Base-by-base conservation (phyloP, 2,888 invertebrate species). In the Drosophila fungiperda region DNA sequence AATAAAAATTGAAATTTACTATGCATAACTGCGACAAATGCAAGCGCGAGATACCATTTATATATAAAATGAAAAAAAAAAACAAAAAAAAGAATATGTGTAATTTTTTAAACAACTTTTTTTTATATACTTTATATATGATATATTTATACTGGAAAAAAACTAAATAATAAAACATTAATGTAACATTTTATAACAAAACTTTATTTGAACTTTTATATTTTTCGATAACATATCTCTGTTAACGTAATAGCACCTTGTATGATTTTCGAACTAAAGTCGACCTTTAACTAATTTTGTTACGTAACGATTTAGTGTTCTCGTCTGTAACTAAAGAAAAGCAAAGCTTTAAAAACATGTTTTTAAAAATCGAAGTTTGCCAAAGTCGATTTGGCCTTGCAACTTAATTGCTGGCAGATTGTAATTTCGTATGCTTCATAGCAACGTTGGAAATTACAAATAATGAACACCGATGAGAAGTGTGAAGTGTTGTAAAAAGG, bases 141-240 rank as follows among this genome's bases (percentile, higher is more conserved):
- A 85, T 85, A 85, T 85, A 85, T 85, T 87, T 85, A 85, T 85
- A 85, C 88, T 85, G 88, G 85, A 71, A 85, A 87, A 82, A 82
- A 72, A 84, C 76, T 63, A 76, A 76, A 78, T 78, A 87, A 85
- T 83, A 77, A 86, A 82, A 82, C 52, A 81, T 87, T 81, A 85
- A 85, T 85, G 86, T 88, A 85, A 87, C 85, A 85, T 85, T 85
- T 85, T 87, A 85, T 85, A 87, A 87, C 86, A 83, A 85, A 80
- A 68, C 32, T 5, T 38, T 2, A 1, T n/a, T 50, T 9, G 29
- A 29, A 3, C 17, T 26, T 38, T 26, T 52, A 2, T 6, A 26
- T 32, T 54, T 5, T 29, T 40, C 29, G 36, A 29, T 20, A 12
- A 9, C 12, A 7, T 11, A 5, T 7, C 15, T 15, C 15, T 36